A percentile compares a stretch with the other conserved stretches of the same genome.
Evolutionary conservation across 1,140 invertebrate genomes (phyloP).

Genomic region (Ceratina japonica): DNA sequence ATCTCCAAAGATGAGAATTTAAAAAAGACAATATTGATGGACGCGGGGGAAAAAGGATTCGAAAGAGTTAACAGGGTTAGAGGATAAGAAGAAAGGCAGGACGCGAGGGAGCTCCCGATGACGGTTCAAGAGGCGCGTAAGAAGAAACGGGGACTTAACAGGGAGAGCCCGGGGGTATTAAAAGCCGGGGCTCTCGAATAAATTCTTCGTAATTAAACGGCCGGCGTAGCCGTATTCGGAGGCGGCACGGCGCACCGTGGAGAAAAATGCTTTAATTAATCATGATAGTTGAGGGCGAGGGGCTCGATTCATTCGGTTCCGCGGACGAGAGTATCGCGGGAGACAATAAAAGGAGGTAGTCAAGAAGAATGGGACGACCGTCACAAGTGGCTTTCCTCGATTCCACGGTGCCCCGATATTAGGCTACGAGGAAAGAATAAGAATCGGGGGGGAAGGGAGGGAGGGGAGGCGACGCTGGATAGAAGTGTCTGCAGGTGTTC

Average conservation of each 20-base stretch:
- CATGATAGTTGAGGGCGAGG: not conserved
- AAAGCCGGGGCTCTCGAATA: conserved; percentile 15
- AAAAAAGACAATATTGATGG: no score
- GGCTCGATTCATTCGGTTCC: conserved; percentile 17
- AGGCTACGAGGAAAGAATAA: conserved; percentile 10
- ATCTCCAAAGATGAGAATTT: no score
- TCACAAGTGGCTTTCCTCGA: conserved; percentile 33
- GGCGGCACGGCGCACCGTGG: no score
- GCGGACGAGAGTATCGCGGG: not conserved
- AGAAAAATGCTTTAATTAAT: conserved; percentile 37
- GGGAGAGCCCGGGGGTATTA: not conserved
- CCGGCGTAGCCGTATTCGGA: not conserved
- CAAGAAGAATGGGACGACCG: not conserved
- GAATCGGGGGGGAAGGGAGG: not conserved
- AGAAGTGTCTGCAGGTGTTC: not conserved
- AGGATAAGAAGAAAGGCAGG: not conserved
- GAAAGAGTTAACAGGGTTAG: no score
- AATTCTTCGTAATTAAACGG: conserved; percentile 36
- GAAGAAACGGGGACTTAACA: not conserved
- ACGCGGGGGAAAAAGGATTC: no score
- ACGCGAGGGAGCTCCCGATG: no score
- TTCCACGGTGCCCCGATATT: not conserved
- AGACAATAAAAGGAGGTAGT: conserved; percentile 24
- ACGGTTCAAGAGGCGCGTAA: not conserved
- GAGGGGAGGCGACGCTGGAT: not conserved